phyloP scores from a whole-genome alignment of 2,113 vertebrate species.

The Tiliqua scincoides region DNA sequence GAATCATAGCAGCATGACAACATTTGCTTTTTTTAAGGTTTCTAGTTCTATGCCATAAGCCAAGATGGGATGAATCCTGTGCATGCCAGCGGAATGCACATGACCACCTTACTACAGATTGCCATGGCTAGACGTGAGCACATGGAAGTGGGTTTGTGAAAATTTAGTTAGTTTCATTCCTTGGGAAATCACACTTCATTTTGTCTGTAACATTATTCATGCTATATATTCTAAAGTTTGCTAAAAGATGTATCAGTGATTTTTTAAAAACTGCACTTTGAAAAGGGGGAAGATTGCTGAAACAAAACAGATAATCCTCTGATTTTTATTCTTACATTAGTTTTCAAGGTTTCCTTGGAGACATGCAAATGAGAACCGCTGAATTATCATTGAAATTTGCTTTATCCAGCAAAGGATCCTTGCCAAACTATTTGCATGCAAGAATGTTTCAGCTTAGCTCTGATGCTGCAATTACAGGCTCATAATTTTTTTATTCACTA shows the following conservation, averaged over 20 bases:
- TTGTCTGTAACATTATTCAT: neutral
- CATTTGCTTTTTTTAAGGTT: neutral
- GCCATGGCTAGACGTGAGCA: neutral
- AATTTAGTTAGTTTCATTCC: neutral
- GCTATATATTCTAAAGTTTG: neutral
- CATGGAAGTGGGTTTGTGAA: neutral
- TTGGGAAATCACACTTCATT: neutral
- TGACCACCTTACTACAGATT: neutral
- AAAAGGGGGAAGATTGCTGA: neutral
- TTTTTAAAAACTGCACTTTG: neutral
- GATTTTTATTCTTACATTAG: neutral
- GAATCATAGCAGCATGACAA: neutral
- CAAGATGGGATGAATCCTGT: neutral
- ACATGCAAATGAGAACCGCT: constrained; percentile 9
- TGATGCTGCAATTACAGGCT: neutral
- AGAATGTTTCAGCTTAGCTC: neutral
- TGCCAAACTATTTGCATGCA: constrained; percentile 26
- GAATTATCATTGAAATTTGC: neutral
- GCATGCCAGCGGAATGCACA: neutral
- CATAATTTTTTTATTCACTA: neutral
- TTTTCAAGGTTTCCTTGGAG: neutral
- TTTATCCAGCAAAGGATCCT: constrained; percentile 26
- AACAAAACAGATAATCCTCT: constrained; percentile 12
- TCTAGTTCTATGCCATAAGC: neutral
- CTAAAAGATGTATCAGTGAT: neutral